Evolutionary conservation across 2,797 vertebrate genomes (phyloP), one percentile per base, ranked within the genome.

Genomic region (Falco concolor): DNA sequence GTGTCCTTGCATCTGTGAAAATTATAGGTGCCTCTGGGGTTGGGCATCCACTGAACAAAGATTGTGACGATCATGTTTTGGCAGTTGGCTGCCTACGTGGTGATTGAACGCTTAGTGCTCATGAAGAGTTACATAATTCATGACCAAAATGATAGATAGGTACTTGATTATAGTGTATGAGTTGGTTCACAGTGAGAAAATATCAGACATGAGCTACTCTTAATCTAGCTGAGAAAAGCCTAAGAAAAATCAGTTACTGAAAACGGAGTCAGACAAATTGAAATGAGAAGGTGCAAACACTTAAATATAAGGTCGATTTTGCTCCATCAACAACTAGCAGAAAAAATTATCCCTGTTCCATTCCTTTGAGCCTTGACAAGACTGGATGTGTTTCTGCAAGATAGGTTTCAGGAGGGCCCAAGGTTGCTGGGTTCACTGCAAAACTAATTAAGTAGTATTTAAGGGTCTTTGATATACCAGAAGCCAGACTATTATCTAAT

Each of bases 121-220:
- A 12, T 95, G 89, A 95, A 78, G 83, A 91, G 73, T 94, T 95
- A 94, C 95, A 96, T 96, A 96, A 95, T 95, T 96, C 96, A 95
- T 96, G 94, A 90, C 94, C 94, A 95, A 89, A 90, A 93, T 96
- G 96, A 96, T 95, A 95, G 96, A 95, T 96, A 94, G 93, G 89
- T 91, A 80, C 90, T 92, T 96, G 95, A 97, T 96, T 96, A 96
- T 95, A 96, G 95, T 74, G 84, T 94, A 70, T 94, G 87, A 92
- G 93, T 92, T 95, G 95, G 84, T 95, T 95, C 90, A 92, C 75
- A 53, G 88, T 82, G 93, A 95, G 95, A 95, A 96, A 95, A 94
- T 94, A 96, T n/a, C 95, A 96, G 90, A 86, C 53, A 63, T 70
- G 81, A 92, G 69, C 81, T 94, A 72, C 78, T 92, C 81, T 54